phyloP scores from a whole-genome alignment of 2,113 vertebrate genomes.

The Raphicerus campestris region DNA sequence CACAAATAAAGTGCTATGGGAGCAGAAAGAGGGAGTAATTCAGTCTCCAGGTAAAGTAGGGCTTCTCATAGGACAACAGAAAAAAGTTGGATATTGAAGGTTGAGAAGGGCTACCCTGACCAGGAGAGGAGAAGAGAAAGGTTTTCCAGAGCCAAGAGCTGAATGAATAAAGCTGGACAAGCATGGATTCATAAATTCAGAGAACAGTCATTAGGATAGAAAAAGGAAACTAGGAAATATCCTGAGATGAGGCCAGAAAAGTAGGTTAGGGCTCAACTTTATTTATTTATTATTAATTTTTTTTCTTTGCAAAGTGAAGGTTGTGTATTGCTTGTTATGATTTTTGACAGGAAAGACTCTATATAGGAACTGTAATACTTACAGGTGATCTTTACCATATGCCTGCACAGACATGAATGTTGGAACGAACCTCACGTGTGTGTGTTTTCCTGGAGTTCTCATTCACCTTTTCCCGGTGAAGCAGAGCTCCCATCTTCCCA shows the following conservation, averaged over 20 bases:
- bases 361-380: not conserved
- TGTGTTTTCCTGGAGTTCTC: too few species aligned
- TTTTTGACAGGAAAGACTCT: not conserved
- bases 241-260: not conserved
- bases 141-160: not conserved
- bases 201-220: not conserved
- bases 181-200: not conserved
- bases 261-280: not conserved
- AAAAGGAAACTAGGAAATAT: not conserved
- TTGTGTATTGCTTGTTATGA: not conserved
- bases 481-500: too few species aligned
- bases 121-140: not conserved
- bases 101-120: not conserved
- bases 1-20: not conserved
- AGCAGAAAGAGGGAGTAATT: not conserved
- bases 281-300: not conserved
- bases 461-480: too few species aligned
- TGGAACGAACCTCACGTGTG: too few species aligned
- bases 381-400: not conserved
- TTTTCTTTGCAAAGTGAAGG: not conserved
- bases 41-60: not conserved
- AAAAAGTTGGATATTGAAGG: not conserved
- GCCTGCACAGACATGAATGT: too few species aligned
- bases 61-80: not conserved
- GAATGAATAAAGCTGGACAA: not conserved